Evolutionary conservation across 2,113 vertebrate species (phyloP).

Genomic region (Catharus minimus): DNA sequence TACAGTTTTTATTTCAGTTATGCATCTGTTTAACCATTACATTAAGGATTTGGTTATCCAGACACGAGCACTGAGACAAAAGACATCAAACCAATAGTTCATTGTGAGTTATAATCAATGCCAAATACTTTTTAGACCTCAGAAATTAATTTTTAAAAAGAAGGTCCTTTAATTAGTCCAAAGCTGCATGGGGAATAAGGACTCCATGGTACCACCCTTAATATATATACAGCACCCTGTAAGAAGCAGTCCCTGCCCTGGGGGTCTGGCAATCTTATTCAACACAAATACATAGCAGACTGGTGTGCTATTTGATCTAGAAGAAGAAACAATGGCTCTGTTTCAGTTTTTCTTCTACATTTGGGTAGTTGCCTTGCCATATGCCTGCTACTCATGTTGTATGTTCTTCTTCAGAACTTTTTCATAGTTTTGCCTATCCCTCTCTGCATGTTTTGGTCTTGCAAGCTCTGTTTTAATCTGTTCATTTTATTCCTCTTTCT

Average conservation of each 20-base stretch:
- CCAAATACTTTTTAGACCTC: neutral
- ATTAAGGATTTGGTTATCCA: neutral
- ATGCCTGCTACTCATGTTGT: neutral
- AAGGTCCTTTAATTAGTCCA: neutral
- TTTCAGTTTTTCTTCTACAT: neutral
- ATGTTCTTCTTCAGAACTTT: neutral
- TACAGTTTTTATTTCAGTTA: neutral
- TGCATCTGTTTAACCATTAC: neutral
- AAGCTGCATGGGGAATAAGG: neutral
- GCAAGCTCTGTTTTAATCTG: neutral
- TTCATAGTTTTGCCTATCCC: neutral
- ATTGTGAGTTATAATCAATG: neutral
- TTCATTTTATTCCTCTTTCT: neutral
- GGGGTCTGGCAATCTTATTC: neutral
- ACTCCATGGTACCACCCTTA: neutral
- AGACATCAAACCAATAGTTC: neutral
- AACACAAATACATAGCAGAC: neutral
- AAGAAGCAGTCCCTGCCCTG: neutral
- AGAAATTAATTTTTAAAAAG: neutral
- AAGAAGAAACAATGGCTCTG: neutral
- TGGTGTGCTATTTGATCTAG: neutral
- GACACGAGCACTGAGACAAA: neutral
- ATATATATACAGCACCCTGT: neutral
- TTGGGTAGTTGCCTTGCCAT: neutral
- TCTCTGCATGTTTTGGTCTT: neutral